Evolutionary conservation across 2,888 invertebrate species (phyloP), one percentile per base, ranked within the genome.

Genomic region (Diloba caeruleocephala): DNA sequence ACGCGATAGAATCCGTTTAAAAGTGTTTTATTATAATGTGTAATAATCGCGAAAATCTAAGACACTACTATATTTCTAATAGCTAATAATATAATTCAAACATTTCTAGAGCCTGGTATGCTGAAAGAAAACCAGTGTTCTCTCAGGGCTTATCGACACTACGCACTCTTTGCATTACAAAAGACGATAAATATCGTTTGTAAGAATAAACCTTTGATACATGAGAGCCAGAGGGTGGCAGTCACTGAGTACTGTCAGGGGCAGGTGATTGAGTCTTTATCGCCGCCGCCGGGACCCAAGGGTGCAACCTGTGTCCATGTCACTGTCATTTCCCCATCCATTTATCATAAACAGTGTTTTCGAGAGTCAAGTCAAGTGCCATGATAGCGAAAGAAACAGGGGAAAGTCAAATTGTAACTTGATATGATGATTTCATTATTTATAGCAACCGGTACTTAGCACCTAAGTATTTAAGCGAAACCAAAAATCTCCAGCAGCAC

Each of bases 231-330:
- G 33, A 66, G 76, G 78, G 76, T 61, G 69, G 70, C 73, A 79
- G 80, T 79, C 77, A 74, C 72, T 69, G 69, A 63, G 41, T 59
- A 65, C 83, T 86, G 88, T 84, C 85, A 81, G 75, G 76, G 79
- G 76, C 87, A 87, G 85, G 84, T 86, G 87, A 89, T 88, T 86
- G 87, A 86, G 87, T 81, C 84, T 84, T 87, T 88, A 88, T 88
- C 84, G 79, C 72, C 52, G 64, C 53, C 69, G 75, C 67, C 72
- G 68, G 63, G 68, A 64, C 77, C 74, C 79, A 75, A 67, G 87
- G 85, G 85, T 82, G 84, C 85, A 82, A 79, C 80, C 78, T 78
- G 76, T 79, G 71, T 76, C 77, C 66, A 53, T 79, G 81, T 81
- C 82, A 79, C 77, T 80, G 79, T 82, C 83, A 81, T 78, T 81